Evolutionary conservation across 2,113 vertebrate species (phyloP), one percentile per base, ranked within the genome.

Genomic region (Toxotes chatareus): DNA sequence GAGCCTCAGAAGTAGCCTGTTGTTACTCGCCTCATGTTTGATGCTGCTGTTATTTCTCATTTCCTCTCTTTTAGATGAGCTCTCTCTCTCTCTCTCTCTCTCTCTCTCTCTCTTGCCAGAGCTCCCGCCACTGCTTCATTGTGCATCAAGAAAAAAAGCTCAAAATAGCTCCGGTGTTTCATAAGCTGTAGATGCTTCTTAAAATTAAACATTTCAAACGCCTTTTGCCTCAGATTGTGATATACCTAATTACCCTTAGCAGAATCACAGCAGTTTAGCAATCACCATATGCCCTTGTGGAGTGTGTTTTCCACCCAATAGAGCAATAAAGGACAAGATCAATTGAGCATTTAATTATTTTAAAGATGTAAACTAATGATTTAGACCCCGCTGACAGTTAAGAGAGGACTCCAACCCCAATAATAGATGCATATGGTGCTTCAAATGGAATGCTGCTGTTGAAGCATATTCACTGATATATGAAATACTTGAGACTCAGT

Each of bases 311-410:
- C 70, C 51, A 64, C 69, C 68, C 79, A 89, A 73, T 42, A 82
- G 78, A 75, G 78, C 81, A 79, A 88, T 88, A 70, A 93, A 82
- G 73, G 78, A 73, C 27, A 55, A 79, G 69, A 85, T 86, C 85
- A 89, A 89, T 80, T 90, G 85, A 79, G 83, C 74, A 67, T 92
- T 93, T 88, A 77, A 91, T 92, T 85, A 82, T 89, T 84, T 61
- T 82, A 91, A 89, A 90, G 83, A 92, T 82, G 60, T 66, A 68
- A 82, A 89, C 70, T 31, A 23, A 47, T 87, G 67, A 90, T 93
- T 91, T 91, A 87, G 64, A 61, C 76, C 38, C n/a, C 10, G 61
- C 53, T 88, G 76, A 36, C 59, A 84, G 51, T 64, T 80, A 53
- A 82, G 27, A 69, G 53, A 53, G 44, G 38, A 65, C 53, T 57